Evolutionary conservation across 2,888 invertebrate genomes (phyloP).

Genomic region (Margaritifera margaritifera): DNA sequence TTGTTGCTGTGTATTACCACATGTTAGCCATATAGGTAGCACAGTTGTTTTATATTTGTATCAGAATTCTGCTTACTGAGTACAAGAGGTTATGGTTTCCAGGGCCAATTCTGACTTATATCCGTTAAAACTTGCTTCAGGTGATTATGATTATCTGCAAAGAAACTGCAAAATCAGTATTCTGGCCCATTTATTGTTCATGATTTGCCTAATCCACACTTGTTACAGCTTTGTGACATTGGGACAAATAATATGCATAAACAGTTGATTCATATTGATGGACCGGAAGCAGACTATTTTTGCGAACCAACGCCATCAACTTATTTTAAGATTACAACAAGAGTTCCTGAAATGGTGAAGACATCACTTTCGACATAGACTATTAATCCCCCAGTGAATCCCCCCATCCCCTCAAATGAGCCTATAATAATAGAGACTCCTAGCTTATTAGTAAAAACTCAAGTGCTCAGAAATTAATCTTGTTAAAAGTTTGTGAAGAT

Average conservation of each 20-base stretch:
- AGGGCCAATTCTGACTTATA: slow-evolving; percentile 10
- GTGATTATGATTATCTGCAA: slow-evolving; percentile 19
- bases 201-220: slow-evolving; percentile 4
- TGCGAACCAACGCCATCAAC: slow-evolving; percentile 10
- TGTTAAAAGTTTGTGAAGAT: too few relatives aligned
- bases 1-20: not conserved
- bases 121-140: slow-evolving; percentile 10
- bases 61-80: slow-evolving; percentile 18
- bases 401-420: too few relatives aligned
- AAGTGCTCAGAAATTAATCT: too few relatives aligned
- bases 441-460: too few relatives aligned
- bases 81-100: slow-evolving; percentile 17
- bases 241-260: not conserved
- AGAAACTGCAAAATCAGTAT: slow-evolving; percentile 8
- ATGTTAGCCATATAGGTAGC: not conserved
- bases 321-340: too few relatives aligned
- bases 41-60: slow-evolving; percentile 13
- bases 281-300: slow-evolving; percentile 15
- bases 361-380: too few relatives aligned
- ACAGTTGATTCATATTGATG: slow-evolving; percentile 12
- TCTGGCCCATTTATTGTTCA: slow-evolving; percentile 13
- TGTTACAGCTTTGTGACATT: slow-evolving; percentile 1
- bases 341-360: too few relatives aligned
- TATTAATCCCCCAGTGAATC: too few relatives aligned
- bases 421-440: too few relatives aligned